Evolutionary conservation across 2,888 invertebrate species (phyloP).

Genomic region (Bombylius discolor): DNA sequence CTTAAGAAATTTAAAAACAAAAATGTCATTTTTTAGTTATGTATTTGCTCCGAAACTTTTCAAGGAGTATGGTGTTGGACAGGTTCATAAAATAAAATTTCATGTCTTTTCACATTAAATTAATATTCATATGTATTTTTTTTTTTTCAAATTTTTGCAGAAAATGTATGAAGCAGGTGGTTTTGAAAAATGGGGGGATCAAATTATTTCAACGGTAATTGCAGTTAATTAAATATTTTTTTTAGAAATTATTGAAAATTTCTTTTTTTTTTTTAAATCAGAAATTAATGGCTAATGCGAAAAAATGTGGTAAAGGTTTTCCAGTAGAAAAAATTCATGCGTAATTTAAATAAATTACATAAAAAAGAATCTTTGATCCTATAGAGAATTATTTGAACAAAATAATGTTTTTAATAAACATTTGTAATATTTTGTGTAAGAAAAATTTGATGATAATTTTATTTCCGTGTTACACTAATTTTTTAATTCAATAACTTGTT

Average conservation of each 20-base stretch:
- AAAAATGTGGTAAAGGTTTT: background rate
- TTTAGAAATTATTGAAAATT: background rate
- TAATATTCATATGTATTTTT: constrained; percentile 5
- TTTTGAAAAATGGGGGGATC: constrained; percentile 61
- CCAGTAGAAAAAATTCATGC: background rate
- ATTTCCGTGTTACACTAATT: too few relatives aligned
- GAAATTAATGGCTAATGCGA: too few relatives aligned
- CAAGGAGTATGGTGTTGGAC: constrained; percentile 53
- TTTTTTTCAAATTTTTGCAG: constrained; percentile 34
- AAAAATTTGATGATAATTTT: too few relatives aligned
- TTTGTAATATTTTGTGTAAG: too few relatives aligned
- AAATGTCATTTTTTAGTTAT: constrained; percentile 40
- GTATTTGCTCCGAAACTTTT: constrained; percentile 58
- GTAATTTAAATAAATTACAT: background rate
- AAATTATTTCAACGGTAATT: constrained; percentile 44
- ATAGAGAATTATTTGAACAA: too few relatives aligned
- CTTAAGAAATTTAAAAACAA: constrained; percentile 8
- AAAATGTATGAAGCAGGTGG: constrained; percentile 53
- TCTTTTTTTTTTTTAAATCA: background rate
- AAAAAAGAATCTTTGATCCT: background rate
- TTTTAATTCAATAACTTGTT: too few relatives aligned
- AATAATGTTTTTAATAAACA: too few relatives aligned
- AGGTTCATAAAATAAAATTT: constrained; percentile 32
- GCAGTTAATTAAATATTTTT: background rate
- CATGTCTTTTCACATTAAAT: constrained; percentile 1